Evolutionary conservation across 2,888 invertebrate genomes (phyloP), one percentile per base, ranked within the genome.

Genomic region (Euphydryas editha): DNA sequence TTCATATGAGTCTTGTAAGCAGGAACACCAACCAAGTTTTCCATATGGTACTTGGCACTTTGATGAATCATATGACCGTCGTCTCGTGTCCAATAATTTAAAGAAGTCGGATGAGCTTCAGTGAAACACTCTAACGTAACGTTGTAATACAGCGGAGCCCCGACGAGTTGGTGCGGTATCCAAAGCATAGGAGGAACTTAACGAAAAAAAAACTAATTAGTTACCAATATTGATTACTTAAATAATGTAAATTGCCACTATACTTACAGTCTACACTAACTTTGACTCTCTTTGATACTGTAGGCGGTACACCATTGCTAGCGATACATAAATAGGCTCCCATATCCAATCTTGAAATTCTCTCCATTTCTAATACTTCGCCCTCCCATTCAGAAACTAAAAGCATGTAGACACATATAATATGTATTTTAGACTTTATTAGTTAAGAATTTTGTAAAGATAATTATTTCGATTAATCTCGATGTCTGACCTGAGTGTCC

Each of bases 221-320:
- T 10, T 15, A 17, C 8, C 1, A 37, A 10, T 8, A n/a, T 6
- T 3, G 3, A 39, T 17, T 6, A 11, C 7, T 42, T 17, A 4
- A 10, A 49, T 6, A 6, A n/a, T 17, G 30, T n/a, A 36, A 15
- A 46, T 17, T 2, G 15, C 18, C 2, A 20, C 37, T 54, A 21
- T 44, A 96, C 98, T 97, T 93, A 98, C 98, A 98, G 89, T 98
- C 97, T 47, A 98, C 98, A 93, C 97, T 97, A 80, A 98, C 97
- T 95, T 97, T 97, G 79, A 98, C 98, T 81, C 97, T 94, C 89
- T 98, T 98, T 83, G 97, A 97, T 69, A 98, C 97, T 42, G 97
- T 95, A 7, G 98, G 98, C 0, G 98, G 98, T 17, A 98, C 96
- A 15, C 97, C 96, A 81, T 98, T 98, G 79, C 95, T 96, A 61